Evolutionary conservation across 2,888 invertebrate genomes (phyloP), one percentile per base, ranked within the genome.

Genomic region (Horisme vitalbata): DNA sequence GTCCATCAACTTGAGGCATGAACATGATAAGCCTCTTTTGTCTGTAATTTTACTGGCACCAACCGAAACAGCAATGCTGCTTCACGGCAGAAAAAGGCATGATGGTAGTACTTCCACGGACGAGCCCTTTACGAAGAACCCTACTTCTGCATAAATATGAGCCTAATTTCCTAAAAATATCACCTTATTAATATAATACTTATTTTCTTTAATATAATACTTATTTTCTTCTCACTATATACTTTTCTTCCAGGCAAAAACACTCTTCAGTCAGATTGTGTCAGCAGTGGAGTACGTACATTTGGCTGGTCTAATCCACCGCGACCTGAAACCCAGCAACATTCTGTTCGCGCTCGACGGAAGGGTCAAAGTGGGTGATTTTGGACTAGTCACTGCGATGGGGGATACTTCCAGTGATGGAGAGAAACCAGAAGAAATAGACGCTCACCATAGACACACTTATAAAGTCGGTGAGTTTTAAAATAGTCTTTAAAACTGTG

Each of bases 261-360:
- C 91, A 21, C 93, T 97, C 49, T 98, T 98, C 83, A 91, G 93
- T 55, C 98, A 99, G 82, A 97, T 99, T 67, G 94, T 98, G 0
- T 93, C 95, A 45, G 99, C 99, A 0, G 98, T 99, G 2, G 96
- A 97, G 58, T 99, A 99, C 86, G 96, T 99, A 0, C 99, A 99
- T 83, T 82, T 94, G 0, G 94, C 95, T 57, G 97, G 97, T 0
- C 91, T 99, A 0, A 99, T 99, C 75, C 99, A 99, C 78, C 92
- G 99, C 33, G 99, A 99, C 83, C 91, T 99, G 24, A 99, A 99
- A 90, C 96, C 96, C 65, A 86, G 80, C 45, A 86, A 83, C 52
- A 83, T 86, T 18, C 97, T 99, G 83, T 99, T 99, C 81, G 95
- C 97, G 0, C 91, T 94, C 56, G 96, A 98, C 77, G 96, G 96